Evolutionary conservation across 2,113 vertebrate species (phyloP).

Genomic region (Phylloscopus whistleri): DNA sequence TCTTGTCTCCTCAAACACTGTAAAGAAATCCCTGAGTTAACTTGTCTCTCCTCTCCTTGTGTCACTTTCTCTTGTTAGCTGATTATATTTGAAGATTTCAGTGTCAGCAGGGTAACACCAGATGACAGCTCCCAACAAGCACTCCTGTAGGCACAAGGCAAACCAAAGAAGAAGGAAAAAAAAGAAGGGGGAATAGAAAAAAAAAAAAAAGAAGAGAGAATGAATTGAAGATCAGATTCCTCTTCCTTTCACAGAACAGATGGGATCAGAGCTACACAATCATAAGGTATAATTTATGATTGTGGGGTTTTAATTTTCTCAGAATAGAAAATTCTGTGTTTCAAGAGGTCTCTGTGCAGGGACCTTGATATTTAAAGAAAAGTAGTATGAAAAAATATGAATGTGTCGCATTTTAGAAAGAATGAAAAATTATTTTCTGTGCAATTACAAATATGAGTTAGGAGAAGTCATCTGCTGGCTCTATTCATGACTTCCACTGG

Average conservation of each 20-base stretch:
- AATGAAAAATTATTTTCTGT: background rate
- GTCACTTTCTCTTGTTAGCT: background rate
- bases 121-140: background rate
- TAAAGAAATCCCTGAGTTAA: background rate
- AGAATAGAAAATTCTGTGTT: background rate
- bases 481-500: background rate
- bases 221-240: background rate
- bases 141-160: background rate
- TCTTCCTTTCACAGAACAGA: background rate
- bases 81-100: background rate
- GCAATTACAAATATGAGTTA: background rate
- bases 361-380: background rate
- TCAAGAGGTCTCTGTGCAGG: background rate
- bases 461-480: background rate
- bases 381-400: background rate
- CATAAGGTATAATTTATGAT: background rate
- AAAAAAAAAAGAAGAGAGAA: background rate
- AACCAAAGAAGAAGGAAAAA: background rate
- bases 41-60: background rate
- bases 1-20: background rate
- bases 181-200: background rate
- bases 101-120: background rate
- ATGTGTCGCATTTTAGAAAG: background rate
- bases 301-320: background rate
- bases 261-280: background rate